phyloP scores from a whole-genome alignment of 2,888 invertebrate species.

The Chrysopilus asiliformis region DNA sequence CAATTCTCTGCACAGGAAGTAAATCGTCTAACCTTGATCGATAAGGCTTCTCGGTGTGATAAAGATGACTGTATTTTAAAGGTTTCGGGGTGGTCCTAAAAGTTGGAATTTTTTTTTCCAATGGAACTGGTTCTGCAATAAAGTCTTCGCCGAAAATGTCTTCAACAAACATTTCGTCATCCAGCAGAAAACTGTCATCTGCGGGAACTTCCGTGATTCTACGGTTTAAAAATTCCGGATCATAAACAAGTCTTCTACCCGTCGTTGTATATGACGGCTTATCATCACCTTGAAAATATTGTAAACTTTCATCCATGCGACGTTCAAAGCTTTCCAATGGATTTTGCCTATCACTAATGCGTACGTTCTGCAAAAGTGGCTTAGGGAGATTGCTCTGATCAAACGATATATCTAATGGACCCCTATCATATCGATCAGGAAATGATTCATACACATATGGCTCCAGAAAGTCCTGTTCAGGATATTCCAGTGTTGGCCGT shows the following conservation, averaged over 20 bases:
- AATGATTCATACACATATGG: slow-evolving; percentile 8
- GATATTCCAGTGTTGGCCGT: background rate
- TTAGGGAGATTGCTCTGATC: background rate
- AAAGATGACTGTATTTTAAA: slow-evolving; percentile 1
- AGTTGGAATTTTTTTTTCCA: background rate
- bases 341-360: background rate
- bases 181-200: slow-evolving; percentile 4
- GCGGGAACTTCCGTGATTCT: slow-evolving; percentile 4
- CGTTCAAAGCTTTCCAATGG: slow-evolving; percentile 8
- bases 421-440: too few species aligned
- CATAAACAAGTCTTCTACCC: slow-evolving; percentile 1
- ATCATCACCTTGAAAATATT: slow-evolving; percentile 1
- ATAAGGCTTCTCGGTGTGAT: background rate
- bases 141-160: slow-evolving; percentile 1
- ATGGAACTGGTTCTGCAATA: slow-evolving; percentile 2
- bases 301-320: slow-evolving; percentile 6
- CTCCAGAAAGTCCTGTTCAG: slow-evolving; percentile 9
- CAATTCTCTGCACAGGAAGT: background rate
- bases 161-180: slow-evolving; percentile 2
- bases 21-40: slow-evolving; percentile 2
- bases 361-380: background rate
- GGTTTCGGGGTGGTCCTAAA: background rate
- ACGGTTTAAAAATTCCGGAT: slow-evolving; percentile 8
- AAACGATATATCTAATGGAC: slow-evolving; percentile 4
- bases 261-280: background rate